phyloP scores from a whole-genome alignment of 2,113 vertebrate species.

The Cercopithecus mona region DNA sequence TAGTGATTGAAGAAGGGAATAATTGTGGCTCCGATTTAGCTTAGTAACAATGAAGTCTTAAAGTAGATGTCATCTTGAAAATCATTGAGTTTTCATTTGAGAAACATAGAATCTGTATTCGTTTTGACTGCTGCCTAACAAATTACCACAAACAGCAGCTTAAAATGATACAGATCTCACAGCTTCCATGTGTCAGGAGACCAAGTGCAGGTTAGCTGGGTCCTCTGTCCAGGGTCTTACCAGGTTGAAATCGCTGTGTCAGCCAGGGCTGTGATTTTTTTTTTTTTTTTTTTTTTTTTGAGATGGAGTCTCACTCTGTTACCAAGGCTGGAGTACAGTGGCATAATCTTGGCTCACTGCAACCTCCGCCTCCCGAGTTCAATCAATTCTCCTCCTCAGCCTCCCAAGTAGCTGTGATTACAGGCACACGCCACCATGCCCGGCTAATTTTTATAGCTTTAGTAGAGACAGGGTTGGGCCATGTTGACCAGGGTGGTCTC shows the following conservation, averaged over 20 bases:
- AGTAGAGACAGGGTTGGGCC: too few species aligned
- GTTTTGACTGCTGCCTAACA: background rate
- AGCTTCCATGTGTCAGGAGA: background rate
- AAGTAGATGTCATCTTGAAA: constrained; percentile 75
- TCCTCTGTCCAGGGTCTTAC: background rate
- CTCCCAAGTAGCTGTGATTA: too few species aligned
- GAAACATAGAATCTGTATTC: constrained; percentile 54
- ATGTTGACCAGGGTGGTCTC: background rate
- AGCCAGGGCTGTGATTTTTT: background rate
- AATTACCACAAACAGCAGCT: background rate
- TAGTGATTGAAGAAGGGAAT: constrained; percentile 68
- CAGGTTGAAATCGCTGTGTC: background rate
- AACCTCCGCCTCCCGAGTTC: too few species aligned
- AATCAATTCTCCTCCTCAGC: too few species aligned
- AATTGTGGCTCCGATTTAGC: constrained; percentile 75
- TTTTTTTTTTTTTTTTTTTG: too few species aligned
- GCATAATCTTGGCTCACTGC: too few species aligned
- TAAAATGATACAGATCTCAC: background rate
- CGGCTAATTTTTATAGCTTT: too few species aligned
- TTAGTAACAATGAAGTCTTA: constrained; percentile 79
- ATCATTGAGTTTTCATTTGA: constrained; percentile 77
- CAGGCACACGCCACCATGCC: too few species aligned
- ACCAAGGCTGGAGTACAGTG: too few species aligned
- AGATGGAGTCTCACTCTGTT: too few species aligned
- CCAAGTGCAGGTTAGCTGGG: background rate